A percentile compares a stretch with the other conserved stretches of the same genome.
Evolutionary conservation across 2,113 vertebrate species (phyloP).

Genomic region (Hippopotamus amphibius): DNA sequence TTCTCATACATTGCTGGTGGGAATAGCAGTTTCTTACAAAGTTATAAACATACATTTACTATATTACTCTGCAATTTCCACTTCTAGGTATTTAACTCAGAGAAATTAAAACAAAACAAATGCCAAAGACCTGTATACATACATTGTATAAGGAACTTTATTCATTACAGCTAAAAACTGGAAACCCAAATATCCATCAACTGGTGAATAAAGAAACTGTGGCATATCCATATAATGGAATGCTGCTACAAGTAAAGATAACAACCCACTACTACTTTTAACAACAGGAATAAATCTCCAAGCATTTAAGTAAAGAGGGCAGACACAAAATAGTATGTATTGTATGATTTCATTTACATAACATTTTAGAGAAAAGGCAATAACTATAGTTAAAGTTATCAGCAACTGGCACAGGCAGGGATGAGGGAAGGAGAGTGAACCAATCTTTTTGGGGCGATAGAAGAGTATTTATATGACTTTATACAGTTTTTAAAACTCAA

Average conservation of each 20-base stretch:
- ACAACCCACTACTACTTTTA: not conserved
- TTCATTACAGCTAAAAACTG: not conserved
- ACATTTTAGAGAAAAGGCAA: not conserved
- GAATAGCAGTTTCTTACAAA: slow-evolving; percentile 32
- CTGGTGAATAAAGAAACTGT: slow-evolving; percentile 1
- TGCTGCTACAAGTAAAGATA: slow-evolving; percentile 1
- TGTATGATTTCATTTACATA: not conserved
- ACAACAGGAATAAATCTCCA: slow-evolving; percentile 16
- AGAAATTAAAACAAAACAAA: slow-evolving; percentile 54
- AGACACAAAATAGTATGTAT: not conserved
- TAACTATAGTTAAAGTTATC: not conserved
- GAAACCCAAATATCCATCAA: slow-evolving; percentile 4
- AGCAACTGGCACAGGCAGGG: not conserved
- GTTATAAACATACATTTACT: not conserved
- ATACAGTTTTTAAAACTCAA: slow-evolving; percentile 29
- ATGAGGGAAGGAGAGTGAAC: not conserved
- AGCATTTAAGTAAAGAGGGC: slow-evolving; percentile 38
- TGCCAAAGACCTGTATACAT: not conserved
- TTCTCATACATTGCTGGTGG: not conserved
- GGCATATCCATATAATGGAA: not conserved
- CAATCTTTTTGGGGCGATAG: not conserved
- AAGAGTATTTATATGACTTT: not conserved
- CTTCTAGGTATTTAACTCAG: slow-evolving; percentile 26
- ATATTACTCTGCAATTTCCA: not conserved
- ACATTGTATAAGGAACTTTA: not conserved